These are phyloP conservation scores for Oncorhynchus tshawytscha DNA, from an alignment of 2,113 vertebrate species.

Conservation along the genomic window DNA sequence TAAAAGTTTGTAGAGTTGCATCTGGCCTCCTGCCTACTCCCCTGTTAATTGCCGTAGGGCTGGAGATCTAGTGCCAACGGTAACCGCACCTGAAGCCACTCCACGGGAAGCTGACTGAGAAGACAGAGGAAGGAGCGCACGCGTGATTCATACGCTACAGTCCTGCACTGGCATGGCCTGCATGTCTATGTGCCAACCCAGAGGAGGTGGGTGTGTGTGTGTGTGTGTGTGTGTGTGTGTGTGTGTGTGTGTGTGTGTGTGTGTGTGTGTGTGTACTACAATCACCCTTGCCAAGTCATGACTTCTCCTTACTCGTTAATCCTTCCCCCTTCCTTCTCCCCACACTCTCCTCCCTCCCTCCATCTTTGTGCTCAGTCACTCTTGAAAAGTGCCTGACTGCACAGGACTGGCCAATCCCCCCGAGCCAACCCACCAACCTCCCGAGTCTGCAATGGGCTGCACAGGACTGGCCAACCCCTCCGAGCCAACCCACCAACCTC, in stretches of 20 bases:
- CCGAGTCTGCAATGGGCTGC: neutral
- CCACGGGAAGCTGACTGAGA: conserved; percentile 13
- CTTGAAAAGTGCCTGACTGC: conserved; percentile 55
- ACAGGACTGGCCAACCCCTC: conserved; percentile 38
- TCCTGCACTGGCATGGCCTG: conserved; percentile 39
- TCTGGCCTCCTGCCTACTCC: conserved; percentile 79
- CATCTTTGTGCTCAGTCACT: conserved; percentile 51
- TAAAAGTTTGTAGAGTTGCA: conserved; percentile 79
- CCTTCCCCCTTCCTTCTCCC: conserved; percentile 42
- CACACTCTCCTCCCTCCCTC: conserved; percentile 25
- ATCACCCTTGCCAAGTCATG: conserved; percentile 60
- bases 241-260: conserved; percentile 25
- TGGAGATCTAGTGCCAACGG: conserved; percentile 75
- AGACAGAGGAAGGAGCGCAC: conserved; percentile 43
- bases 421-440: conserved; percentile 17
- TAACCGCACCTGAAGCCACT: conserved; percentile 76
- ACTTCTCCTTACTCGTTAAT: conserved; percentile 64
- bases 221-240: conserved; percentile 6
- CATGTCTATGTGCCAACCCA: conserved; percentile 32
- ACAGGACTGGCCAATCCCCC: conserved; percentile 38
- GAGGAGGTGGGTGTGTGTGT: conserved; percentile 28
- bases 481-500: conserved; percentile 17
- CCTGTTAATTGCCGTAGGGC: conserved; percentile 79
- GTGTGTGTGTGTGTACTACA: conserved; percentile 28
- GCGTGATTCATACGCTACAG: conserved; percentile 41